Evolutionary conservation across 2,888 invertebrate genomes (phyloP), one percentile per base, ranked within the genome.

Genomic region (Drosophila ochracea): DNA sequence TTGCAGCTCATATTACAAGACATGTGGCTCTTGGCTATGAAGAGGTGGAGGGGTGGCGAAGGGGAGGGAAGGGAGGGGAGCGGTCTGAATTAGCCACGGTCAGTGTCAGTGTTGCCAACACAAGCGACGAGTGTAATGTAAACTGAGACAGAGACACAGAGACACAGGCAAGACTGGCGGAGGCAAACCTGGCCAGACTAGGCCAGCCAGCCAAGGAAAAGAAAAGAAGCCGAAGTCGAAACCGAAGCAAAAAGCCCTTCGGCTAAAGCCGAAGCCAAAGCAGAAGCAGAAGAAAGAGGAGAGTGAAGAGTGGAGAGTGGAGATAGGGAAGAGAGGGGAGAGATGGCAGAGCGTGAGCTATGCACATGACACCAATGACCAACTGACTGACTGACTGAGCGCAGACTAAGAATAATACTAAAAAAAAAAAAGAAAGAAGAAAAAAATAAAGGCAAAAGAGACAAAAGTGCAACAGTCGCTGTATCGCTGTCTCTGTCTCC

Each of bases 311-410:
- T 47, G 43, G 2, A 13, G 43, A 39, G 9, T 39, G 39, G 3
- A 19, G 19, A 54, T 10, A 16, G 25, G 55, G 11, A 63, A 53
- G 33, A 47, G 62, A 68, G 35, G 52, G 65, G 50, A 54, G 37
- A 35, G 59, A 47, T 57, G 63, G 41, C 19, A 68, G 41, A 55
- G 65, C 74, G 57, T 64, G 67, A 73, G 73, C 73, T 68, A 83
- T 78, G 79, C 74, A 75, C 80, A 83, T 84, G 87, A 86, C 83
- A 86, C 91, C 88, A 88, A 91, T 92, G 92, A 91, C 92, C 92
- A 91, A 91, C 91, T 91, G 92, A 91, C 91, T 91, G 91, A 91
- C 79, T 82, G 84, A 57, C 30, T 21, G 58, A 43, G 66, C 70
- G 58, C 61, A 72, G 61, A 75, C 67, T 41, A 59, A 52, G 61